phyloP scores from a whole-genome alignment of 2,888 invertebrate species.

The Sesia bembeciformis region DNA sequence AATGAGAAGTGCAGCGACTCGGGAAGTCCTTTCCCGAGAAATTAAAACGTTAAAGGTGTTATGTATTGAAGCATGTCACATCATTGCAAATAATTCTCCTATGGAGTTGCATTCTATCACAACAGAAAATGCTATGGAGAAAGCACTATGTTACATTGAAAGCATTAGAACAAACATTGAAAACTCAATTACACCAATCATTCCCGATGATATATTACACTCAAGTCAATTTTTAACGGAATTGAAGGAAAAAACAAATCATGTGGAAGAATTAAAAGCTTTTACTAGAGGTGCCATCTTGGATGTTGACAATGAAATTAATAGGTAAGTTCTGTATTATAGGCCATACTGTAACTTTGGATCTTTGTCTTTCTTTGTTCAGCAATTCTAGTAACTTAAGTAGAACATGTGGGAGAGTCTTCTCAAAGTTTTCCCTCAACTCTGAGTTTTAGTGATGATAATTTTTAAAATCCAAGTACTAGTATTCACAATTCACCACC shows the following conservation, averaged over 20 bases:
- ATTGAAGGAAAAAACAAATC: constrained; percentile 36
- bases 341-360: no score
- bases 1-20: constrained; percentile 25
- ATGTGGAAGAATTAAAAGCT: constrained; percentile 44
- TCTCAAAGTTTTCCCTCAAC: no score
- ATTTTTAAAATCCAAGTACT: no score
- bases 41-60: constrained; percentile 35
- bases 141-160: constrained; percentile 36
- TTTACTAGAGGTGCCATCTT: constrained; percentile 41
- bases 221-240: constrained; percentile 46
- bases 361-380: no score
- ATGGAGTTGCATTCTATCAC: constrained; percentile 20
- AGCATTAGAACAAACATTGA: constrained; percentile 39
- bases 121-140: constrained; percentile 26
- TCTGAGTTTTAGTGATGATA: no score
- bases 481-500: no score
- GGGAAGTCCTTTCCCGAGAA: constrained; percentile 27
- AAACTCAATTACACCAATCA: constrained; percentile 35
- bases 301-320: constrained; percentile 47
- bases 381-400: no score
- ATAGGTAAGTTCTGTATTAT: constrained; percentile 27
- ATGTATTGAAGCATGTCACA: constrained; percentile 36
- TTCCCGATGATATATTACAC: constrained; percentile 39
- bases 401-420: no score
- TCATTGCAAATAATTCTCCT: constrained; percentile 40